Base-by-base conservation (phyloP, 2,888 invertebrate genomes). In the Poecilobothrus nobilitatus region DNA sequence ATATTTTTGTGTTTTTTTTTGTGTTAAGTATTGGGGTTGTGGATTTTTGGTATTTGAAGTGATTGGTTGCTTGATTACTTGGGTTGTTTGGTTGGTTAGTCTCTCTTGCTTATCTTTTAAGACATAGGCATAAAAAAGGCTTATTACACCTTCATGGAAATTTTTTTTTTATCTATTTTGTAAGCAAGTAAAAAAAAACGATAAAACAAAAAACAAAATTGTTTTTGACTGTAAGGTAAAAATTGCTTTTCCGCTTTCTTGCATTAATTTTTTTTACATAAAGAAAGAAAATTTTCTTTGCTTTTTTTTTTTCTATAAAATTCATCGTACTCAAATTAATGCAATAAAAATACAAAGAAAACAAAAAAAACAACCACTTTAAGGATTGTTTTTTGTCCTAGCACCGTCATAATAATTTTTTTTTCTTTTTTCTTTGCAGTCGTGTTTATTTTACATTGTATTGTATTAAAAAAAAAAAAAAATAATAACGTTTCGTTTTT, bases 231-330 rank as follows among this genome's bases (percentile, higher is more conserved):
- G 18, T 53, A 53, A 53, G 18, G 18, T 53, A 53, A 53, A 37
- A 53, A 53, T 53, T 53, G n/a, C 53, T 53, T 53, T 53, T 53
- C 53, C 53, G n/a, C 53, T 53, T 53, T 53, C 15, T 18, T 53
- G 53, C 53, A 53, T 53, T 53, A 53, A 53, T 53, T 53, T 53
- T 53, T 53, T 18, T n/a, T 5, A 27, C 27, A 27, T 27, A 27
- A 27, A 27, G 27, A 27, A 27, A 27, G 27, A 27, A 27, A 27
- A 53, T 53, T 37, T 12, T 2, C 18, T 53, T 53, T 53, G 9
- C 6, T 53, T 53, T 53, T 53, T 53, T 44, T 37, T 37, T 37
- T 37, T 10, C 9, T 8, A 37, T 37, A 37, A 10, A 37, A 27
- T 27, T 5, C 27, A 27, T 27, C 37, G 10, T 37, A 37, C 37